A percentile compares a stretch with the other conserved stretches of the same genome.
Conservation (phyloP, 2,113 vertebrate species). For the Micronycteris hirsuta region DNA sequence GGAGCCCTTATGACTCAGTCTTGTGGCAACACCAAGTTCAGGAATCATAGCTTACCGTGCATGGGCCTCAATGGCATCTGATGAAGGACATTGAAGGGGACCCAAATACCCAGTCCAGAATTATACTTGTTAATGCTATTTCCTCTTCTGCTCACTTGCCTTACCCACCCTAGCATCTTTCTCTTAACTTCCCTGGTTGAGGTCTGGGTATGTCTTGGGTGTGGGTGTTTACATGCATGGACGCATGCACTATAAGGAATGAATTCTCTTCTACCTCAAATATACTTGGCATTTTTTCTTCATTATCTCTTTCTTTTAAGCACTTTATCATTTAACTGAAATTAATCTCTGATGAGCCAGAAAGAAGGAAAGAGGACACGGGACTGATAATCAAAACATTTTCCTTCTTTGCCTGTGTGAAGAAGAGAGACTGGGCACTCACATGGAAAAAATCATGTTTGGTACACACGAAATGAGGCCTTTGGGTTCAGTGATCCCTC, state of each 20-base stretch:
- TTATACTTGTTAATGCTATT: neutral
- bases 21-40: neutral
- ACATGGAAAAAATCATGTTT: neutral
- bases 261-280: neutral
- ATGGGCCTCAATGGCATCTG: rapidly evolving
- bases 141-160: neutral
- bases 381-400: neutral
- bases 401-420: neutral
- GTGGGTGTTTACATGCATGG: too few relatives aligned
- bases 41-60: neutral
- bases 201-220: neutral
- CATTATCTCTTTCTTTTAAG: neutral
- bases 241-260: neutral
- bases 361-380: neutral
- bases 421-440: neutral
- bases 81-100: neutral
- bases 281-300: neutral
- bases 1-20: neutral
- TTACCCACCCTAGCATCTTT: neutral
- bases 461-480: neutral
- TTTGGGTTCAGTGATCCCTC: neutral
- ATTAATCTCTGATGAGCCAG: neutral
- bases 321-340: neutral
- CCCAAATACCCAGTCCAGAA: neutral
- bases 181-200: neutral